Base-by-base conservation (phyloP, 2,888 invertebrate species). In the Campaea margaritaria region DNA sequence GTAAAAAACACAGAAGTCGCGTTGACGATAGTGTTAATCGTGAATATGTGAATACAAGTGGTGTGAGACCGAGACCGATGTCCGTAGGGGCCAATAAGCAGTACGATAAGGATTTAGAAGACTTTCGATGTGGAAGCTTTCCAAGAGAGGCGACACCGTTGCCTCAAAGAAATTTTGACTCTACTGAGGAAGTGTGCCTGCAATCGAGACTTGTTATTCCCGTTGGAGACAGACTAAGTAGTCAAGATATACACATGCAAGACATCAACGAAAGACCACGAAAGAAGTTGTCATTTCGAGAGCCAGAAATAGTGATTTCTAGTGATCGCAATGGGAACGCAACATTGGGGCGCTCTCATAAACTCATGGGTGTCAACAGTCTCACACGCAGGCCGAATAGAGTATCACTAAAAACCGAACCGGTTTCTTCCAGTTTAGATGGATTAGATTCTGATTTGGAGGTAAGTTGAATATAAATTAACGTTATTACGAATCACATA, bases 221-320 rank as follows among this genome's bases (percentile, higher is more conserved):
- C 5, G 81, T 85, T 42, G 66, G 82, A 70, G 85, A 93, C 78
- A 93, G 83, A 87, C 87, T 76, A 71, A 75, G 72, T 53, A 74
- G 70, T 59, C 82, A 80, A 67, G 91, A 91, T 38, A 68, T 79
- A 16, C 79, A 79, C 45, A 68, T 73, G 53, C 85, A 77, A 45
- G 93, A 92, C 47, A 63, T 72, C 21, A 81, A 81, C 70, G 95
- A 94, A 76, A 91, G 95, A 71, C 96, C 97, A 0, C 93, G 97
- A 54, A 97, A 97, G 83, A 97, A 97, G 82, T 89, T 97, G 11
- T 97, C 97, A 9, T 97, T 97, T 85, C 95, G 96, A 62, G 97
- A 97, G 76, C 97, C 97, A 3, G 96, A 96, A 86, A 95, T 96
- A 48, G 92, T 95, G 36, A 58, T 69, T 45, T 54, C 69, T 15